Base-by-base conservation (phyloP, 1,140 invertebrate genomes). In the Drosophila malerkotliana region DNA sequence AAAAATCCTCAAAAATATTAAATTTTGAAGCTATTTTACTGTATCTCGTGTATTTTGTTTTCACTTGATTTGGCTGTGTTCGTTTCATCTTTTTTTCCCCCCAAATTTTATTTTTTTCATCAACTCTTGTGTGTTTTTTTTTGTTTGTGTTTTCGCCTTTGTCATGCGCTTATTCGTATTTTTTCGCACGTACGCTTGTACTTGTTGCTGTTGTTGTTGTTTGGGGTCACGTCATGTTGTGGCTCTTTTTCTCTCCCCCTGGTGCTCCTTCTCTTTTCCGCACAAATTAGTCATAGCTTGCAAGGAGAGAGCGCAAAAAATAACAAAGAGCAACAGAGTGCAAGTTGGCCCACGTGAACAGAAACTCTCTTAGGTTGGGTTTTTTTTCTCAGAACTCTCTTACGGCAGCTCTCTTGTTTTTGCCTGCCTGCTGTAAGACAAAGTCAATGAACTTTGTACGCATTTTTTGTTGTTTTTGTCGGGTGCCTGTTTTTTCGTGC, bases 391-490 rank as follows among this genome's bases (percentile, higher is more conserved):
- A 39, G 41, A 58, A 49, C 18, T n/a, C 24, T 30, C 30, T 14
- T 47, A 7, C 52, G 14, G 52, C 34, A 39, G 18, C 14, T 21
- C 21, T 47, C 67, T 64, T 37, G 51, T 72, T 57, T 59, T 32
- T 57, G 52, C 15, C 12, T 34, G 57, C 63, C 59, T 61, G 60
- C 54, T 85, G 81, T 85, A 80, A 77, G 85, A 55, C 81, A 87
- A 87, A 87, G 82, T 88, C 82, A 87, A 88, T 83, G 82, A 87
- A 88, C 82, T 87, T 87, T 87, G 82, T 87, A 87, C 82, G 82
- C 84, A 87, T 88, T 87, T 72, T 62, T 10, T 47, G 44, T 26
- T 55, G 12, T 62, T 75, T 59, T 37, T 81, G 26, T 62, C 57
- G 32, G 55, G 48, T 79, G 59, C 60, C 51, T 63, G 56, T 63